phyloP scores from a whole-genome alignment of 2,888 invertebrate species.

The Amblyteles armatorius region DNA sequence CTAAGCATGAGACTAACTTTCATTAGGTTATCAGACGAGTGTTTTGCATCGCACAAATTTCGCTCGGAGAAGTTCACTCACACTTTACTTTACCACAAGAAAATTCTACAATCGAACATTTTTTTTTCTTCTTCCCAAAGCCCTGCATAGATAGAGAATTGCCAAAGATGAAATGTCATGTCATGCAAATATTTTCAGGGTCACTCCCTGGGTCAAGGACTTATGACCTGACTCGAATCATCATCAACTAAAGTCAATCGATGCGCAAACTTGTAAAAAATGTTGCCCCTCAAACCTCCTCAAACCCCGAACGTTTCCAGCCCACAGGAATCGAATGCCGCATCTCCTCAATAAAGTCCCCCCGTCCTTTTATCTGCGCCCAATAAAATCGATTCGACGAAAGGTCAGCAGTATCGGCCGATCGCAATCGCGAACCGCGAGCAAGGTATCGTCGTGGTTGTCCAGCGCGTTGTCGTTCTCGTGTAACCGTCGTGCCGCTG shows the following conservation, averaged over 20 bases:
- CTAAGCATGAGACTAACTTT: no score
- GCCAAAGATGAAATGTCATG: no score
- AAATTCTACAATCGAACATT: no score
- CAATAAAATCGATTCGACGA: slow-evolving; percentile 43
- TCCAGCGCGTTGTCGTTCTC: slow-evolving; percentile 31
- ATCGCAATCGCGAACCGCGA: slow-evolving; percentile 39
- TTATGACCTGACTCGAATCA: neutral
- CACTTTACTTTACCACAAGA: no score
- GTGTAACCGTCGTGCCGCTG: slow-evolving; percentile 33
- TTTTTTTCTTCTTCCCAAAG: no score
- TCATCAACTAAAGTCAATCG: neutral
- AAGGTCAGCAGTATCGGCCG: slow-evolving; percentile 42
- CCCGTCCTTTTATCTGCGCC: slow-evolving; percentile 26
- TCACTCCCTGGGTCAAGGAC: neutral
- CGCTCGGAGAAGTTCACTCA: no score
- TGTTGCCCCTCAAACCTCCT: neutral
- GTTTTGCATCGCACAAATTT: no score
- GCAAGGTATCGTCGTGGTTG: slow-evolving; percentile 24
- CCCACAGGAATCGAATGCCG: neutral
- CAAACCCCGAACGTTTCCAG: neutral
- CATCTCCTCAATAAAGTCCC: slow-evolving; percentile 38
- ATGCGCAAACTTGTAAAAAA: neutral
- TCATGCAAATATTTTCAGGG: no score
- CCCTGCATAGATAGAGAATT: no score
- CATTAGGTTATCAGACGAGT: no score